These are phyloP conservation scores for Garrulus glandarius DNA, from an alignment of 2,797 vertebrate species.

Conservation along the genomic window DNA sequence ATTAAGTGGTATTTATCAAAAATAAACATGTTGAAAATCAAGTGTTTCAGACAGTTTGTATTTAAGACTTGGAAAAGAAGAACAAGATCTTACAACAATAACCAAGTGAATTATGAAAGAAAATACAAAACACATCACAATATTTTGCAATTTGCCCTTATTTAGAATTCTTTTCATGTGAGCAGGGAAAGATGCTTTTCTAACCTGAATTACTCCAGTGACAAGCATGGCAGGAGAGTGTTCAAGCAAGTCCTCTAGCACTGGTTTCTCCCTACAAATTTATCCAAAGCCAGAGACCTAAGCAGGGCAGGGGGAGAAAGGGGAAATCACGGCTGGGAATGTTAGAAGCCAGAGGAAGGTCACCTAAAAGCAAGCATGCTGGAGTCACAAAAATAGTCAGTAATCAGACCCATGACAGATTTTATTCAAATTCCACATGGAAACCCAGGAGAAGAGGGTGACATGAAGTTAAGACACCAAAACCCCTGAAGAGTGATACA, in stretches of 20 bases:
- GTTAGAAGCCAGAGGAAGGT: neutral
- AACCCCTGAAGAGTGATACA: neutral
- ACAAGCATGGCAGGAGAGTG: neutral
- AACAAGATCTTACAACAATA: neutral
- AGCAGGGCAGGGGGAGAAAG: neutral
- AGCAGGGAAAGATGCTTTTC: neutral
- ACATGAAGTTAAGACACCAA: neutral
- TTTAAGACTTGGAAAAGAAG: neutral
- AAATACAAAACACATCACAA: neutral
- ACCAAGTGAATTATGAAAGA: neutral
- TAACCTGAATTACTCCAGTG: neutral
- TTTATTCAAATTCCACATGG: neutral
- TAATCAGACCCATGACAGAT: neutral
- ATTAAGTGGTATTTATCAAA: slow-evolving; percentile 44
- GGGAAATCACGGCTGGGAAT: neutral
- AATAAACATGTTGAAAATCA: slow-evolving; percentile 17
- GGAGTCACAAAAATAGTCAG: neutral
- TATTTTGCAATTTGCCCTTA: neutral
- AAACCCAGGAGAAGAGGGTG: neutral
- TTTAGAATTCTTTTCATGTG: neutral
- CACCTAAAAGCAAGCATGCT: neutral
- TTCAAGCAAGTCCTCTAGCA: neutral
- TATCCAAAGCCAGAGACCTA: neutral
- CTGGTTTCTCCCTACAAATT: neutral
- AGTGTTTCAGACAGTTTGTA: neutral